Evolutionary conservation across 2,888 invertebrate species (phyloP).

Genomic region (Scelioninae gen. 1): DNA sequence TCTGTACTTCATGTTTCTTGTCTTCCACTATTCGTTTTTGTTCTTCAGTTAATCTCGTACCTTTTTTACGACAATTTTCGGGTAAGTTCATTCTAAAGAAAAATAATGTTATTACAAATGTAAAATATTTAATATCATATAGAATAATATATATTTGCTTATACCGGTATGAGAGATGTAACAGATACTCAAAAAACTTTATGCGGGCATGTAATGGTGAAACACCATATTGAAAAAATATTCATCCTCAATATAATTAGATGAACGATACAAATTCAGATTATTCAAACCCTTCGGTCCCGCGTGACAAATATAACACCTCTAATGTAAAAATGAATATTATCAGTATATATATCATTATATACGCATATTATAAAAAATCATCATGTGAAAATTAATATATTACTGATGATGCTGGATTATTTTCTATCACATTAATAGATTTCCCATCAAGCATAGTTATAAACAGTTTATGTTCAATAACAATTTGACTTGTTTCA

Average conservation of each 20-base stretch:
- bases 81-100: background rate
- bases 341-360: too few species aligned
- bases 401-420: too few species aligned
- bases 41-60: background rate
- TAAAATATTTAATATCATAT: background rate
- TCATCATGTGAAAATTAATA: too few species aligned
- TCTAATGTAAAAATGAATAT: background rate
- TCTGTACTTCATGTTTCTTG: too few species aligned
- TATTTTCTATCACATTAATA: too few species aligned
- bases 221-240: background rate
- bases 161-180: background rate
- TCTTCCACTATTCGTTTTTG: background rate
- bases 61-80: background rate
- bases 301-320: conserved; percentile 3
- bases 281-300: background rate
- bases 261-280: background rate
- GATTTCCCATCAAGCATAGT: too few species aligned
- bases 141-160: too few species aligned
- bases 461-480: too few species aligned
- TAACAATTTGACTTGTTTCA: too few species aligned
- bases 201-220: background rate
- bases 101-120: background rate
- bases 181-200: background rate
- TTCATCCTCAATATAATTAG: too few species aligned
- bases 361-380: too few species aligned